These are phyloP conservation scores for Ypsolopha scabrella DNA, from an alignment of 2,888 invertebrate genomes.

Conservation along the genomic window DNA sequence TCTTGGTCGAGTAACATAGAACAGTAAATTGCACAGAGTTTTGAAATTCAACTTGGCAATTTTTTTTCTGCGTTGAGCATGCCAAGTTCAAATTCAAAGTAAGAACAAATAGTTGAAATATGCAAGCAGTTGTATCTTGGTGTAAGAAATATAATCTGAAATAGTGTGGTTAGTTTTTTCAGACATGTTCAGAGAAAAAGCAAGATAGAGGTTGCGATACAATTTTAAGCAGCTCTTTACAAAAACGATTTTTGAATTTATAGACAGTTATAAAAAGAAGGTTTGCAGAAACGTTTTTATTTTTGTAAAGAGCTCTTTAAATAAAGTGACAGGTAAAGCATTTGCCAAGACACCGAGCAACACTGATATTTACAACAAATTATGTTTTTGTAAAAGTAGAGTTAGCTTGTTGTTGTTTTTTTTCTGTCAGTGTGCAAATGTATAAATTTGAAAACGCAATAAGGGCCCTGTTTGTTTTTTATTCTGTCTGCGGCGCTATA, in stretches of 20 bases:
- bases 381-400: neutral
- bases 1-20: constrained; percentile 55
- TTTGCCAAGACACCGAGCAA: constrained; percentile 53
- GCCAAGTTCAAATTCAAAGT: neutral
- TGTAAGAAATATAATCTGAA: neutral
- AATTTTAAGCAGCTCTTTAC: constrained; percentile 34
- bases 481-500: too few species aligned
- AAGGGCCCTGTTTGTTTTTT: too few species aligned
- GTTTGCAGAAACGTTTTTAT: constrained; percentile 9
- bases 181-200: constrained; percentile 35
- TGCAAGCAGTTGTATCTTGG: neutral
- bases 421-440: neutral
- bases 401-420: neutral
- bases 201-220: constrained; percentile 42
- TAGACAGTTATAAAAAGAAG: neutral
- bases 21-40: constrained; percentile 23
- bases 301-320: constrained; percentile 38
- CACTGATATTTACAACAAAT: constrained; percentile 41
- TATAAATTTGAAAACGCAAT: too few species aligned
- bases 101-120: neutral
- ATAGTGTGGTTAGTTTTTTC: constrained; percentile 26
- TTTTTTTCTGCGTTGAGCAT: neutral
- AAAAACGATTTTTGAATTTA: constrained; percentile 4
- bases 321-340: constrained; percentile 50
- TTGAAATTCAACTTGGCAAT: constrained; percentile 1